A percentile compares a stretch with the other conserved stretches of the same genome.
These are phyloP conservation scores for Eupsilia transversa DNA, from an alignment of 2,888 invertebrate genomes.

Conservation along the genomic window DNA sequence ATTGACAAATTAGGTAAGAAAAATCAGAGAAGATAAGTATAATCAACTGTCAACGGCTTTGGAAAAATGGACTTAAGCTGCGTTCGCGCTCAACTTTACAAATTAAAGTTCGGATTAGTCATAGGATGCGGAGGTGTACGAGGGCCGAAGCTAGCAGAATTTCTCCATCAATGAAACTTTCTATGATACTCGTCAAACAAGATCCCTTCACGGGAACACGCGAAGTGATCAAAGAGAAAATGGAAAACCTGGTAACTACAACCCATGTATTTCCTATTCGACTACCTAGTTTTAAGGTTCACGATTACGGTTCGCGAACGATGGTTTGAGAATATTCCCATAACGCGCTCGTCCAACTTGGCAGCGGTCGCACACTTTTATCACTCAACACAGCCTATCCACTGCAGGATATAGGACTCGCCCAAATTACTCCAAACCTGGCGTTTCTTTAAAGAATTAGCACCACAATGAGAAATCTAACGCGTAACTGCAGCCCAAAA, in stretches of 20 bases:
- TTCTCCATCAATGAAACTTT: slow-evolving; percentile 47
- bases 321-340: slow-evolving; percentile 14
- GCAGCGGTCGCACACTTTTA: slow-evolving; percentile 7
- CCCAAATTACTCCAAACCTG: too few relatives aligned
- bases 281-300: neutral
- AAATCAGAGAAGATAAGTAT: neutral
- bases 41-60: neutral
- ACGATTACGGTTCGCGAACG: slow-evolving; percentile 4
- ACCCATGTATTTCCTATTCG: slow-evolving; percentile 21
- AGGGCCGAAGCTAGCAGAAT: slow-evolving; percentile 17
- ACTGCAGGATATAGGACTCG: neutral
- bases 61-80: neutral
- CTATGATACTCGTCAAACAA: slow-evolving; percentile 50
- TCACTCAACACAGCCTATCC: slow-evolving; percentile 3
- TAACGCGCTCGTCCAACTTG: slow-evolving; percentile 1
- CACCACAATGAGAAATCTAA: slow-evolving; percentile 40
- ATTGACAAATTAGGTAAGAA: neutral
- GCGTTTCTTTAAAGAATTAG: too few relatives aligned
- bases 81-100: neutral
- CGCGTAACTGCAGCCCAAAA: slow-evolving; percentile 38
- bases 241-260: slow-evolving; percentile 9
- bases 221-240: slow-evolving; percentile 35
- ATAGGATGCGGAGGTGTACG: slow-evolving; percentile 35
- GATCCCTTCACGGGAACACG: slow-evolving; percentile 26
- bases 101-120: slow-evolving; percentile 19